Percentiles rank a stretch among this genome's conserved stretches.
phyloP scores from a whole-genome alignment of 2,797 vertebrate genomes.

The Bradypodion pumilum region DNA sequence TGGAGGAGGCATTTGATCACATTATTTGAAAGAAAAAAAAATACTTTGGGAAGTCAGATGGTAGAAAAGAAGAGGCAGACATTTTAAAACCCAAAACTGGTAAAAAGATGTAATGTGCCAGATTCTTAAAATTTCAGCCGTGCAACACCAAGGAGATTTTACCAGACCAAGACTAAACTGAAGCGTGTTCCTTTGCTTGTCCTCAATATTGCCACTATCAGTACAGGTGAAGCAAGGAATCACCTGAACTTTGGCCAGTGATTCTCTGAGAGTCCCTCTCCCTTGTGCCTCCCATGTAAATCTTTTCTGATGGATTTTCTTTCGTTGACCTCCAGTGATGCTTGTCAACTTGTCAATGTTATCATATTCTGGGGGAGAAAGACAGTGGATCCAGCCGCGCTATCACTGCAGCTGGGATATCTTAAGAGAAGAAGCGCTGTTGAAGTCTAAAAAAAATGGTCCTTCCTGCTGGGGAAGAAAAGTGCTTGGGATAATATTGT shows the following conservation, averaged over 20 bases:
- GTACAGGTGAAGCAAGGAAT: slow-evolving; percentile 41
- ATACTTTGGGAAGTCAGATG: not conserved
- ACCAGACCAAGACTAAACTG: not conserved
- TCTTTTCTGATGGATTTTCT: slow-evolving; percentile 9
- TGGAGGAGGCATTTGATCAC: slow-evolving; percentile 23
- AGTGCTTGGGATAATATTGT: slow-evolving; percentile 94
- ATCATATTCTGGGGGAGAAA: slow-evolving; percentile 5
- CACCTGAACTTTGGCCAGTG: not conserved
- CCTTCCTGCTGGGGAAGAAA: slow-evolving; percentile 97
- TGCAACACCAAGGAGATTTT: slow-evolving; percentile 22
- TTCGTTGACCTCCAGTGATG: slow-evolving; percentile 34
- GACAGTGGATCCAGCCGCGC: not conserved
- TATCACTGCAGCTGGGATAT: slow-evolving; percentile 92
- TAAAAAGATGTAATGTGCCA: slow-evolving; percentile 24
- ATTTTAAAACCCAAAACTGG: slow-evolving; percentile 41
- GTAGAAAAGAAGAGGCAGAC: not conserved
- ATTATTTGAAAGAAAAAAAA: not conserved
- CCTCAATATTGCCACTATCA: not conserved
- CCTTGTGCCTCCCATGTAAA: not conserved
- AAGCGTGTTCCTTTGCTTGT: not conserved
- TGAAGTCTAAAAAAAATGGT: slow-evolving; percentile 96
- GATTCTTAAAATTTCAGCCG: slow-evolving; percentile 5
- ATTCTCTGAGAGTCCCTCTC: not conserved
- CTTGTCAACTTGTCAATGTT: not conserved
- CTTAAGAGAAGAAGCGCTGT: slow-evolving; percentile 82